These are phyloP conservation scores for Syrista parreyssii DNA, from an alignment of 2,888 invertebrate genomes.

Conservation along the genomic window DNA sequence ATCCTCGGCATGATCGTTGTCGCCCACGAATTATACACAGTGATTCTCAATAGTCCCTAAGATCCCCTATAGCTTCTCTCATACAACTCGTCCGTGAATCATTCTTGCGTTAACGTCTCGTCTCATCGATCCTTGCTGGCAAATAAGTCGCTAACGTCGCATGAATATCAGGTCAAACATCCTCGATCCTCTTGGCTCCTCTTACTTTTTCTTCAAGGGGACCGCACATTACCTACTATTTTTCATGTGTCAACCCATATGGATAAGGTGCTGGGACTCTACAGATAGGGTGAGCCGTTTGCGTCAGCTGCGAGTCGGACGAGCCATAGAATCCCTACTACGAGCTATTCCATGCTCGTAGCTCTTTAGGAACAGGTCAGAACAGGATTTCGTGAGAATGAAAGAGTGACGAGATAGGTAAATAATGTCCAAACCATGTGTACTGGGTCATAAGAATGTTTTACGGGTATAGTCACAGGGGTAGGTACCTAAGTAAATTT, in stretches of 20 bases:
- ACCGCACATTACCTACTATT: conserved; percentile 3
- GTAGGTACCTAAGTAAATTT: not conserved
- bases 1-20: not conserved
- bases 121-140: not conserved
- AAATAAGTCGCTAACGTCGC: not conserved
- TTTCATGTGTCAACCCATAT: conserved; percentile 16
- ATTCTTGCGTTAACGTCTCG: not conserved
- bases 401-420: not conserved
- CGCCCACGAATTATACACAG: not conserved
- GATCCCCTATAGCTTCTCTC: not conserved
- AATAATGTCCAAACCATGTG: not conserved
- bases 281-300: conserved; percentile 12
- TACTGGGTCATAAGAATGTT: not conserved
- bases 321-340: not conserved
- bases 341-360: not conserved
- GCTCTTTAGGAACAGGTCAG: not conserved
- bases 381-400: not conserved
- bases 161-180: not conserved
- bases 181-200: not conserved
- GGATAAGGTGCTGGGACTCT: conserved; percentile 3
- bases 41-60: not conserved
- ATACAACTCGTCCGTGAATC: not conserved
- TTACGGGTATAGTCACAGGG: not conserved
- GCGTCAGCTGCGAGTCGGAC: conserved; percentile 10
- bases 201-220: not conserved